Conservation (phyloP, 2,797 vertebrate species). For the Pempheris klunzingeri region DNA sequence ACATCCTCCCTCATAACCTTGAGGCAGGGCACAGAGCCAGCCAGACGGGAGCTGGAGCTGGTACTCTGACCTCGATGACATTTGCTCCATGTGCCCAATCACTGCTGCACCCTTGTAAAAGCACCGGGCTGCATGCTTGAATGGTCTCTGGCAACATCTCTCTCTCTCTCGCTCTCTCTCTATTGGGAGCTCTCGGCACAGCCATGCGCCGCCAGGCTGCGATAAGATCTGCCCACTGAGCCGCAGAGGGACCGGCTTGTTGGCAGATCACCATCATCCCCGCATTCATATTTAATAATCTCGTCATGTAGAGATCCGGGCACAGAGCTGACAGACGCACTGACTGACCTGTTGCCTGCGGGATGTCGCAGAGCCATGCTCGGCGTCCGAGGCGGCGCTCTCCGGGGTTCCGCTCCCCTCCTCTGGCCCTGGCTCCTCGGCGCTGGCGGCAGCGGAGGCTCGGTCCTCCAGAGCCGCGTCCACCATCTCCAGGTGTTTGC, state of each 20-base stretch:
- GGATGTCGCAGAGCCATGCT: slow-evolving; percentile 78
- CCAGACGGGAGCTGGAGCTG: slow-evolving; percentile 36
- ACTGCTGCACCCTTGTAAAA: slow-evolving; percentile 37
- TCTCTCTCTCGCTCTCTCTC: slow-evolving; percentile 28
- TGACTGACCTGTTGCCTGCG: slow-evolving; percentile 89
- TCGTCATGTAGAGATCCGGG: slow-evolving; percentile 52
- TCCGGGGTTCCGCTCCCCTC: slow-evolving; percentile 57
- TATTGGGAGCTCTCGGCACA: slow-evolving; percentile 44
- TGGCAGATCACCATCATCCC: slow-evolving; percentile 72
- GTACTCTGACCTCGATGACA: slow-evolving; percentile 66
- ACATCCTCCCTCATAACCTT: slow-evolving; percentile 59
- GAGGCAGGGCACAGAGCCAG: slow-evolving; percentile 59
- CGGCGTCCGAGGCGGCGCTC: slow-evolving; percentile 57
- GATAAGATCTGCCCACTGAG: slow-evolving; percentile 57
- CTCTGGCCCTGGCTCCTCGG: slow-evolving; percentile 27
- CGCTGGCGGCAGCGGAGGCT: slow-evolving; percentile 1
- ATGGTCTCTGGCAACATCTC: slow-evolving; percentile 55
- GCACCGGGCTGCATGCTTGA: slow-evolving; percentile 38
- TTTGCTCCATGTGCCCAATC: slow-evolving; percentile 65
- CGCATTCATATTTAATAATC: slow-evolving; percentile 74
- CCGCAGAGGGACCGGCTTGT: slow-evolving; percentile 60
- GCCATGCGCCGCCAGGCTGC: slow-evolving; percentile 55
- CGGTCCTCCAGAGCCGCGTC: slow-evolving; percentile 78
- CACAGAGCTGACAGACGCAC: slow-evolving; percentile 52
- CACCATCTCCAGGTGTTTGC: slow-evolving; percentile 85